phyloP scores from a whole-genome alignment of 2,888 invertebrate species.

The Drosophila silvestris region DNA sequence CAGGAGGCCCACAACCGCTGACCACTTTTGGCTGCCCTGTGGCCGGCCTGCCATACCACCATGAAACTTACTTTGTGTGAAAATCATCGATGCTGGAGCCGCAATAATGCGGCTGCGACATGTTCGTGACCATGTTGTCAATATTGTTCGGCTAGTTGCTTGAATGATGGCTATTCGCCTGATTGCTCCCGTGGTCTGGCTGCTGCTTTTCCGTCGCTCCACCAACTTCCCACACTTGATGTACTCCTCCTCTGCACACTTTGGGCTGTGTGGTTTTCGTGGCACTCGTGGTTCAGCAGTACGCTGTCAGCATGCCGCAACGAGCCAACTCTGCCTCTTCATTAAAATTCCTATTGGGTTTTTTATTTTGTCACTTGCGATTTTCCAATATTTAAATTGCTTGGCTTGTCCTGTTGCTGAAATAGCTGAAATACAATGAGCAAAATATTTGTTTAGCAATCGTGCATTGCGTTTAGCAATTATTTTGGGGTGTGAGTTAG shows the following conservation, averaged over 20 bases:
- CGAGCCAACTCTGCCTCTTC: slow-evolving; percentile 52
- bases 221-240: slow-evolving; percentile 4
- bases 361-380: slow-evolving; percentile 13
- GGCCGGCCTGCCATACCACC: neutral
- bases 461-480: slow-evolving; percentile 11
- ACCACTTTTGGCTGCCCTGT: neutral
- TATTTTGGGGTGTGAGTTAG: slow-evolving; percentile 2
- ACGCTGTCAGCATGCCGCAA: slow-evolving; percentile 46
- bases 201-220: slow-evolving; percentile 6
- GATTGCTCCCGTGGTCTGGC: slow-evolving; percentile 25
- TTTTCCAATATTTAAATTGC: slow-evolving; percentile 48
- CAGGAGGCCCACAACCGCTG: neutral
- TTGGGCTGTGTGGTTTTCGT: slow-evolving; percentile 8
- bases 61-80: slow-evolving; percentile 83
- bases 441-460: slow-evolving; percentile 22
- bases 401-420: slow-evolving; percentile 13
- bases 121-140: slow-evolving; percentile 81
- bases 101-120: slow-evolving; percentile 84
- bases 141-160: slow-evolving; percentile 40
- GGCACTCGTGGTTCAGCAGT: slow-evolving; percentile 48
- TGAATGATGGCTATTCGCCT: slow-evolving; percentile 14
- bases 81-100: slow-evolving; percentile 84
- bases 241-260: neutral
- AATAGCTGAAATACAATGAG: slow-evolving; percentile 47
- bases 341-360: slow-evolving; percentile 56